A percentile compares a stretch with the other conserved stretches of the same genome.
phyloP scores from a whole-genome alignment of 2,113 vertebrate species.

The Rhinopomastus cyanomelas region DNA sequence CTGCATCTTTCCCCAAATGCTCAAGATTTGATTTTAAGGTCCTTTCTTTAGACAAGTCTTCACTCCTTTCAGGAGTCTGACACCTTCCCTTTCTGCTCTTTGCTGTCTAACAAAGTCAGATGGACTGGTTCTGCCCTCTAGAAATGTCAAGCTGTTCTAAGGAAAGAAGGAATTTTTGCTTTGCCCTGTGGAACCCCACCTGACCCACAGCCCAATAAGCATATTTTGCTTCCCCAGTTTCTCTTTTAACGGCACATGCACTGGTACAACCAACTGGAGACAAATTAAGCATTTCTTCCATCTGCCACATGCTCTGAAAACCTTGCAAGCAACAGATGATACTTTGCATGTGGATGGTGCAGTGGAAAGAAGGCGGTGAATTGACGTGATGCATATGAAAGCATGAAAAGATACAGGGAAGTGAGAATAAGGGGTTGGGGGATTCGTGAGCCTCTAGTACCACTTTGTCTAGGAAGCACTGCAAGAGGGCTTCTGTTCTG shows the following conservation, averaged over 20 bases:
- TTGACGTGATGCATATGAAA: background rate
- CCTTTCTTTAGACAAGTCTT: background rate
- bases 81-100: background rate
- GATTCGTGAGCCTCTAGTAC: background rate
- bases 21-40: background rate
- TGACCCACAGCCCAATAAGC: background rate
- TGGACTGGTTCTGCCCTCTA: background rate
- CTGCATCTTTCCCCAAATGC: background rate
- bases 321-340: slow-evolving; percentile 8
- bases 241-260: background rate
- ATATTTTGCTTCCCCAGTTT: rapidly evolving
- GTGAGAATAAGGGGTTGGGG: background rate
- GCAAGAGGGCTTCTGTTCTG: background rate
- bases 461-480: background rate
- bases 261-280: background rate
- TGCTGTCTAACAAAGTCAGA: background rate
- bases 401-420: background rate
- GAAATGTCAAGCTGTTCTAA: background rate
- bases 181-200: background rate
- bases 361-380: background rate
- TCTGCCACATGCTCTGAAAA: background rate
- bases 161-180: background rate
- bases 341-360: background rate
- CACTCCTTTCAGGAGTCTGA: background rate
- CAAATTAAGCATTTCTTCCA: background rate